phyloP scores from a whole-genome alignment of 2,888 invertebrate genomes.

The Acrobasis repandana region DNA sequence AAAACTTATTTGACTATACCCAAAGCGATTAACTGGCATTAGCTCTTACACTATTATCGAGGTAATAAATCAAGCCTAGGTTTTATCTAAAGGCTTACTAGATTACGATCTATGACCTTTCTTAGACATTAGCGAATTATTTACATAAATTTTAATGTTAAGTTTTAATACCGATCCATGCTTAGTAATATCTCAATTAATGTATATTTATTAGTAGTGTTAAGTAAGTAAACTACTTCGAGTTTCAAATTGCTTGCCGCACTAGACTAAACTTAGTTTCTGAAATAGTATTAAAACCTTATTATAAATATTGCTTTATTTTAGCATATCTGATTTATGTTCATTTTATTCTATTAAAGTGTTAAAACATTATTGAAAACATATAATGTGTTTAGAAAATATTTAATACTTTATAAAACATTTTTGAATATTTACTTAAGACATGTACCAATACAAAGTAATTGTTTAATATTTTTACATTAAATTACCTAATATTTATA shows the following conservation, averaged over 20 bases:
- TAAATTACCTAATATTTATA: too few relatives aligned
- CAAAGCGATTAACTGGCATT: neutral
- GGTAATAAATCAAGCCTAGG: slow-evolving; percentile 35
- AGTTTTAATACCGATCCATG: neutral
- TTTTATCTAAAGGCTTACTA: slow-evolving; percentile 9
- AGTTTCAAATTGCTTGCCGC: neutral
- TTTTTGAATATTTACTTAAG: too few relatives aligned
- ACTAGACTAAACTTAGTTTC: neutral
- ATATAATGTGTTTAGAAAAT: too few relatives aligned
- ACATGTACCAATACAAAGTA: too few relatives aligned
- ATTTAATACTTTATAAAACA: too few relatives aligned
- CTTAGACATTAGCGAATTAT: neutral
- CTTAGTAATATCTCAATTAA: neutral
- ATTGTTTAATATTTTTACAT: too few relatives aligned
- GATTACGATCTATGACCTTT: slow-evolving; percentile 2
- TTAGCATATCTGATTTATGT: too few relatives aligned
- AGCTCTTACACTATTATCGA: neutral
- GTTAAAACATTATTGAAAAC: too few relatives aligned
- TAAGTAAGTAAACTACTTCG: neutral
- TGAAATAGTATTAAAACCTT: too few relatives aligned
- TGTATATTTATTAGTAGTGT: neutral
- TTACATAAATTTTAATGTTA: neutral
- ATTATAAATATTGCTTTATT: too few relatives aligned
- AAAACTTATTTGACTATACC: neutral
- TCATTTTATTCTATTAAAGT: too few relatives aligned